Evolutionary conservation across 2,113 vertebrate genomes (phyloP).

Genomic region (Heptranchias perlo): DNA sequence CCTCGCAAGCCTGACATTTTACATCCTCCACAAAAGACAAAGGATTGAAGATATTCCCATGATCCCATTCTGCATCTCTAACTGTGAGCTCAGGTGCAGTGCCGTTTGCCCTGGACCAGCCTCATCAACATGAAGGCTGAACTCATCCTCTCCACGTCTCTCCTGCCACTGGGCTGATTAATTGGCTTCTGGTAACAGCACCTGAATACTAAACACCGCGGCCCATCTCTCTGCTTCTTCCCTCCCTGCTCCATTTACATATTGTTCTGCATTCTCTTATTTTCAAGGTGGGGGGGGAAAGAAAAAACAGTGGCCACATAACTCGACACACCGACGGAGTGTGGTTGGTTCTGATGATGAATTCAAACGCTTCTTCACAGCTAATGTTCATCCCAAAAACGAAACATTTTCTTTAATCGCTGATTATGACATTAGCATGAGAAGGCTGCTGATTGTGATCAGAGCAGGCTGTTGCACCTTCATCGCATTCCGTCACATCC

Average conservation of each 20-base stretch:
- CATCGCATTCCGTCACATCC: neutral
- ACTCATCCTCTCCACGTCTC: conserved; percentile 96
- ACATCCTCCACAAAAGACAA: conserved; percentile 77
- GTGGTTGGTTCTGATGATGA: neutral
- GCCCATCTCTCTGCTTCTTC: conserved; percentile 57
- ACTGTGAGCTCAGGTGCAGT: conserved; percentile 97
- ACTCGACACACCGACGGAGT: conserved; percentile 87
- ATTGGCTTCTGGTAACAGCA: conserved; percentile 88
- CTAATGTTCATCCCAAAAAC: neutral
- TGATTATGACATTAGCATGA: conserved; percentile 14
- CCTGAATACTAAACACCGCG: conserved; percentile 82
- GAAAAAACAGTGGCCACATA: conserved; percentile 67
- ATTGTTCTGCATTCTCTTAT: conserved; percentile 88
- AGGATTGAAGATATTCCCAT: conserved; percentile 88
- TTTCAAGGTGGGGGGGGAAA: conserved; percentile 57
- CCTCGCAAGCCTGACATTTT: conserved; percentile 75
- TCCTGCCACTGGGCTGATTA: conserved; percentile 92
- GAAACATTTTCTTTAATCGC: conserved; percentile 13
- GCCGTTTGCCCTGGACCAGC: conserved; percentile 91
- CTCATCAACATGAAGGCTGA: conserved; percentile 99
- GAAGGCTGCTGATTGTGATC: neutral
- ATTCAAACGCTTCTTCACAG: neutral
- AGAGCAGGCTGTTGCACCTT: neutral
- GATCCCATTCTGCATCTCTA: conserved; percentile 91
- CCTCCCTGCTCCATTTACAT: conserved; percentile 77